Evolutionary conservation across 2,113 vertebrate genomes (phyloP), one percentile per base, ranked within the genome.

Genomic region (Bothrops jararaca): DNA sequence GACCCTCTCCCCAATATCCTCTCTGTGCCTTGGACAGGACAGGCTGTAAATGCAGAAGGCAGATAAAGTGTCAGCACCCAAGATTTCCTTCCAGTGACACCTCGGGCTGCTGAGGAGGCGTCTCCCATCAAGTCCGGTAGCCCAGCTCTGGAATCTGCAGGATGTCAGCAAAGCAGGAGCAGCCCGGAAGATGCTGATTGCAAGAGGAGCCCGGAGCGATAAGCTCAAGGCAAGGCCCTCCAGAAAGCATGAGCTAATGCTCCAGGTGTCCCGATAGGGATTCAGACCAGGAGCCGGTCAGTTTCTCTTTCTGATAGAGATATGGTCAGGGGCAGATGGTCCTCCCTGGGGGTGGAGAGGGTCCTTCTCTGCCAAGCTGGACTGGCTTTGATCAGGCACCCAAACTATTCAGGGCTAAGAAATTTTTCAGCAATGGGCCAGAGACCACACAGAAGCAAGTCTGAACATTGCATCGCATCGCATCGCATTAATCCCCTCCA

Each of bases 61-160:
- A 26, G 92, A 93, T 93, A 80, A 93, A 18, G 13, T 91, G 86
- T 93, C 92, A 91, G 90, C 92, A 52, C 86, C 58, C 50, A 53
- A 24, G 92, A 23, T 24, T 26, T 7, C 12, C 86, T 39, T 91
- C 89, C 86, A 20, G 29, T 29, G 3, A 93, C 92, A 93, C 92
- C 58, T 91, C 57, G 0, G 7, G 13, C 85, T 50, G 92, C 85
- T 91, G 90, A 93, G 57, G 39, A 34, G 89, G 1, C 92, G 54
- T 93, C 39, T 11, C 50, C 92, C 85, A 11, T 86, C 89, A 20
- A 10, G 89, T 88, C 7, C 10, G 50, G 29, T 29, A 87, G 89
- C 48, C 86, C 45, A 80, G 64, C 57, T 60, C 85, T 52, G 85
- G 92, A 74, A 93, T 93, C 85, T 1, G 60, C 89, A 7, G 52